Conservation (phyloP, 2,113 vertebrate genomes). For the Tricholaema leucomelas region DNA sequence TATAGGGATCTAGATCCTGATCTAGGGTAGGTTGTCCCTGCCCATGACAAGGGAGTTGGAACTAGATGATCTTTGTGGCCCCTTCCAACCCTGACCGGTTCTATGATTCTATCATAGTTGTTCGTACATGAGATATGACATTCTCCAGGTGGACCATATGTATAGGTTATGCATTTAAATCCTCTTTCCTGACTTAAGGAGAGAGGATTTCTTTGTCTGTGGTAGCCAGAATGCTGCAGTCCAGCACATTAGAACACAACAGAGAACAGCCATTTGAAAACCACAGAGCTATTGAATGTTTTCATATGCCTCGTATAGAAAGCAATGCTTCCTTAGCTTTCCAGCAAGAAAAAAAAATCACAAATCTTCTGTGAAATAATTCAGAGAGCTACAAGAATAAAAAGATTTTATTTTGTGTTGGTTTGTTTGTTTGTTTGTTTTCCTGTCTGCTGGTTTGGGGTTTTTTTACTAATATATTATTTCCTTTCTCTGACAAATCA, state of each 20-base stretch:
- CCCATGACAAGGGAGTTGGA: no score
- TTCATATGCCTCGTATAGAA: background rate
- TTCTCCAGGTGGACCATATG: background rate
- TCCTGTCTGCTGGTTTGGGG: background rate
- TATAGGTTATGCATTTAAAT: background rate
- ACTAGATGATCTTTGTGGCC: no score
- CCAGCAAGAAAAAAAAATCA: background rate
- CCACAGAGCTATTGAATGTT: background rate
- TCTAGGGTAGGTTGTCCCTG: no score
- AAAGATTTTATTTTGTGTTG: no score
- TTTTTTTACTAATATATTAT: background rate
- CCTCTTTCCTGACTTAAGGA: background rate
- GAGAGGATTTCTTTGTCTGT: background rate
- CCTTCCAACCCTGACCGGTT: no score
- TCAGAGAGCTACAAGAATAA: background rate
- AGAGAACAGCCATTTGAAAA: background rate
- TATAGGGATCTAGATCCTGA: background rate
- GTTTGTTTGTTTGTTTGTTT: background rate
- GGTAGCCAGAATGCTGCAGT: background rate
- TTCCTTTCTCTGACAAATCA: slow-evolving; percentile 53
- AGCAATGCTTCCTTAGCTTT: background rate
- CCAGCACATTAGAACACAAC: background rate
- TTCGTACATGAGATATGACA: background rate
- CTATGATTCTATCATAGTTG: background rate
- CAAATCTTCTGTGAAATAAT: background rate